Conservation (phyloP, 2,888 invertebrate genomes). For the Trachelus troglodyta region DNA sequence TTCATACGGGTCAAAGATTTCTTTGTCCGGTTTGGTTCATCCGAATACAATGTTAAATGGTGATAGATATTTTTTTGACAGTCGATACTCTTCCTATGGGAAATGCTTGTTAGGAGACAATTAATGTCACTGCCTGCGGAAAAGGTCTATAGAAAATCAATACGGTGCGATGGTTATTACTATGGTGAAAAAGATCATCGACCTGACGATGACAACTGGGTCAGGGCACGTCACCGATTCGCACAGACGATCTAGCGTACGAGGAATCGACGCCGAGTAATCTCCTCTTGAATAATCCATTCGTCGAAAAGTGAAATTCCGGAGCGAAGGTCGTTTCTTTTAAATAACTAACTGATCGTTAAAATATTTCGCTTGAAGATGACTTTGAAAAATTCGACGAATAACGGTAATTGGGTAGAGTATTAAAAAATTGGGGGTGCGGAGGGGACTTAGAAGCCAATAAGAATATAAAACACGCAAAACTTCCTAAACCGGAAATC, state of each 20-base stretch:
- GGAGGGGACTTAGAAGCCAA: background rate
- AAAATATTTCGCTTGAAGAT: background rate
- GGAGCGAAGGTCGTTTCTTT: constrained; percentile 10
- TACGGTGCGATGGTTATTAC: constrained; percentile 57
- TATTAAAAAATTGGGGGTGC: background rate
- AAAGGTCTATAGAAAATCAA: constrained; percentile 22
- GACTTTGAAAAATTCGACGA: background rate
- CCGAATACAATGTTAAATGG: background rate
- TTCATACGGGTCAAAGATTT: background rate
- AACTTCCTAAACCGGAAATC: background rate
- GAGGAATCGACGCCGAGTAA: background rate
- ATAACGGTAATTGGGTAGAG: background rate
- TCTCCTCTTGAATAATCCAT: constrained; percentile 13
- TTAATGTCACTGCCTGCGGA: background rate
- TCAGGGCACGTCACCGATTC: constrained; percentile 65
- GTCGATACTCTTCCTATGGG: background rate
- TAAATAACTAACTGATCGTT: background rate
- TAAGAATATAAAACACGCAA: background rate
- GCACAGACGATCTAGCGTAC: constrained; percentile 60
- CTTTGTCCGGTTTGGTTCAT: background rate
- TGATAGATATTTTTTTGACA: background rate
- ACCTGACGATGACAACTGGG: constrained; percentile 63
- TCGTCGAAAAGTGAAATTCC: constrained; percentile 56
- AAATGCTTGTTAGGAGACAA: background rate
- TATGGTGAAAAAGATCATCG: constrained; percentile 62